Evolutionary conservation across 2,797 vertebrate genomes (phyloP), one percentile per base, ranked within the genome.

Genomic region (Fundulus diaphanus): DNA sequence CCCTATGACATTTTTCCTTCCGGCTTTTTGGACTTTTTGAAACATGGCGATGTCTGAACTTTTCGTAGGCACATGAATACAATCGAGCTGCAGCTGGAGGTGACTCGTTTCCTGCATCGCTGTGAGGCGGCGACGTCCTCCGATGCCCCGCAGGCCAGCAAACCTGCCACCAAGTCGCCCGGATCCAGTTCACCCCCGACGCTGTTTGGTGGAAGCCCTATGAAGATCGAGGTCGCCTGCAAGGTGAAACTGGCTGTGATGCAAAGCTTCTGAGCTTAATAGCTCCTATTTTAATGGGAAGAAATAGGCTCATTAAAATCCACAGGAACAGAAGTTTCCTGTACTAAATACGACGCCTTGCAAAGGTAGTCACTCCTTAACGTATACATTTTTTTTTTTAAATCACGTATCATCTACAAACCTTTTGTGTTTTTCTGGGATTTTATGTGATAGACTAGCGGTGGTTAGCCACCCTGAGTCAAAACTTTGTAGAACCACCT

Each of bases 51-150:
- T 46, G 5, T 77, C 7, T 74, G 7, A 22, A 46, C 8, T 35
- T 71, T 68, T 12, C 18, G 61, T 27, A 99, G 98, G 79, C 98
- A 99, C 88, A 98, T 99, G 88, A 99, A 96, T 90, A 99, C 98
- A 0, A 96, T 99, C 44, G 97, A 98, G 91, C 96, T 99, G 67
- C 98, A 99, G 90, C 96, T 99, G 94, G 98, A 99, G 89, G 98
- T 98, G 79, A 99, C 98, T 0, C 96, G 97, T 70, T 99, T 99
- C 88, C 94, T 99, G 66, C 96, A 98, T 78, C 96, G 94, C 49
- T 99, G 97, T 70, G 98, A 99, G 90, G 95, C 86, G 20, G 91
- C 95, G 0, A 89, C 95, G 52, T 85, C 94, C 35, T 93, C 95
- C 57, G 95, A 93, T 57, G 59, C 87, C 48, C 81, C 89, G n/a